Evolutionary conservation across 1,140 invertebrate genomes (phyloP).

Genomic region (Drosophila mayri): DNA sequence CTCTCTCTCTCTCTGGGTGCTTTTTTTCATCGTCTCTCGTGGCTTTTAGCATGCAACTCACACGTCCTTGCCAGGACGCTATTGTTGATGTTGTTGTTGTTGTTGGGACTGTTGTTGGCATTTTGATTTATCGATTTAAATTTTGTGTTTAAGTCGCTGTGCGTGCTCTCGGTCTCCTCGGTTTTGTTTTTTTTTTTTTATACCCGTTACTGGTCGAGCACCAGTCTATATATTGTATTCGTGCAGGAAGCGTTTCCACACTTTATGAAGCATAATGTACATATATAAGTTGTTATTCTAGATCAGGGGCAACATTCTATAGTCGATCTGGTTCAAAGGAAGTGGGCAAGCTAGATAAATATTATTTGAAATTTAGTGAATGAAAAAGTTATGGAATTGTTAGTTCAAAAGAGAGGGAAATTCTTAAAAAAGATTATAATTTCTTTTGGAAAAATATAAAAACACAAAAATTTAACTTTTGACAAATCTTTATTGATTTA

Average conservation of each 20-base stretch:
- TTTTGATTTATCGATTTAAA: conserved; percentile 84
- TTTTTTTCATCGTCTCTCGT: conserved; percentile 48
- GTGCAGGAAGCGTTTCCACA: conserved; percentile 18
- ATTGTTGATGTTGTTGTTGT: conserved; percentile 39
- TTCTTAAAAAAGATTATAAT: background rate
- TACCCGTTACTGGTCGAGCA: conserved; percentile 10
- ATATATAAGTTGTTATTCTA: conserved; percentile 1
- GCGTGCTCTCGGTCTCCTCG: conserved; percentile 27
- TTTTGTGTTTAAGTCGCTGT: conserved; percentile 63
- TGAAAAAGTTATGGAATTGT: background rate
- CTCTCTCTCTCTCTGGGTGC: background rate
- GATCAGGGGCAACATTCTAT: conserved; percentile 7
- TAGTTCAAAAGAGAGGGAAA: background rate
- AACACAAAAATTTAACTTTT: background rate
- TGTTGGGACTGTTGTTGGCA: conserved; percentile 66
- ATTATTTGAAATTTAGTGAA: background rate
- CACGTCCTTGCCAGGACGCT: conserved; percentile 75
- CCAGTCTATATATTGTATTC: conserved; percentile 14
- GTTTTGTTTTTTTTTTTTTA: background rate
- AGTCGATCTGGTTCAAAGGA: background rate
- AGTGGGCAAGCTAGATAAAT: background rate
- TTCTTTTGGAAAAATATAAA: background rate
- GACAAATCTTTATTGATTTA: background rate
- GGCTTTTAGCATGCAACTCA: conserved; percentile 79
- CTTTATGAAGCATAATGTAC: conserved; percentile 12